Evolutionary conservation across 2,888 invertebrate genomes (phyloP), one percentile per base, ranked within the genome.

Genomic region (Agrilus mali): DNA sequence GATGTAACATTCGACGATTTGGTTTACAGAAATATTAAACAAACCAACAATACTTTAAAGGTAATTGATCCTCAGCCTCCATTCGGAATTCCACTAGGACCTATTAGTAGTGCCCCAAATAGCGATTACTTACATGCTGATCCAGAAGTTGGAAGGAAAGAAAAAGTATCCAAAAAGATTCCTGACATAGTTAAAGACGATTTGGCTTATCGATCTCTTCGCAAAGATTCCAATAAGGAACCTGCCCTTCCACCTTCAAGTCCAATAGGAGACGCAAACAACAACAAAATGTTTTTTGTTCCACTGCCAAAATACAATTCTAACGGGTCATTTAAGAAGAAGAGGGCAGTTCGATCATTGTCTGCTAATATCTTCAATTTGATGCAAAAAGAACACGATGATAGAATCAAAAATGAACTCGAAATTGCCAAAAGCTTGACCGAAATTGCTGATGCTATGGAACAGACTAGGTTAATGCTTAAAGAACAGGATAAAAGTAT

Each of bases 171-270:
- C 16, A 74, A 78, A 57, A 74, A 76, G 55, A 80, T 80, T 38
- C 90, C 90, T 0, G 89, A 92, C 63, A 67, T 89, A 17, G 81
- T 90, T 1, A 80, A 83, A 51, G 92, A 93, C 62, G 92, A 93
- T 67, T 68, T 92, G 59, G 92, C 92, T 0, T 90, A 82, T 58
- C 73, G 93, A 54, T 83, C 80, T 55, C 69, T 93, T 41, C 75
- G 93, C 14, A 92, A 90, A 66, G 92, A 92, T 66, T 70, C 75
- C 43, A 72, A 72, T 53, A 74, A 76, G 63, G 73, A 73, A 41
- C 67, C 72, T 7, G 62, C 73, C 16, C 46, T 65, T 31, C 62
- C 64, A 13, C 70, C 69, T 37, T 66, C 66, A 64, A 35, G 37
- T 34, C 36, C 46, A 12, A 45, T 53, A 7, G 69, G 70, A 36